These are phyloP conservation scores for Lasioglossum zephyrum DNA, from an alignment of 2,888 invertebrate genomes.

Conservation along the genomic window DNA sequence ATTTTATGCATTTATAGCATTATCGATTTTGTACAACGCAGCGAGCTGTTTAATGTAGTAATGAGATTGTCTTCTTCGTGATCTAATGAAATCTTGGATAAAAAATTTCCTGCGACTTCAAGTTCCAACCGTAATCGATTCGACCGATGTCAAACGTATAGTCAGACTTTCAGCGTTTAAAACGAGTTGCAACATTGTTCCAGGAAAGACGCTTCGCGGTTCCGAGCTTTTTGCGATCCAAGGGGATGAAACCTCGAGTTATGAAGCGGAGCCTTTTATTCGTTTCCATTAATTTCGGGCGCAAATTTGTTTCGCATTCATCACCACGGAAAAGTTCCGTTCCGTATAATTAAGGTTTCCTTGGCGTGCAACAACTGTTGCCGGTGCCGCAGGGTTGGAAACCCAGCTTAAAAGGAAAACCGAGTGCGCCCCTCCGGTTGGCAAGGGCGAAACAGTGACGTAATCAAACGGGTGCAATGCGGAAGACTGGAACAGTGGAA, in stretches of 20 bases:
- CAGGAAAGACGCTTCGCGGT: not conserved
- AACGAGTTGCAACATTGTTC: not conserved
- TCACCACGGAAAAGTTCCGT: constrained; percentile 20
- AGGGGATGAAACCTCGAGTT: not conserved
- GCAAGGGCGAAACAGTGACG: constrained; percentile 64
- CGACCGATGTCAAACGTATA: too few relatives aligned
- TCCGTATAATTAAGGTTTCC: constrained; percentile 35
- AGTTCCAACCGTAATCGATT: not conserved
- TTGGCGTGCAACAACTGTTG: constrained; percentile 33
- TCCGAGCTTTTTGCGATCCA: not conserved
- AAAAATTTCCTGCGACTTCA: not conserved
- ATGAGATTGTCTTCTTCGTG: not conserved
- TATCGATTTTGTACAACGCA: not conserved
- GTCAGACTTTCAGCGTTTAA: not conserved
- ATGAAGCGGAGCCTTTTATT: not conserved
- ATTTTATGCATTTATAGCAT: not conserved
- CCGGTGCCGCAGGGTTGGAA: constrained; percentile 21
- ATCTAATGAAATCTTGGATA: not conserved
- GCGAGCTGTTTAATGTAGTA: not conserved
- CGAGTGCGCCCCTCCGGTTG: constrained; percentile 33
- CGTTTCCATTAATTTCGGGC: constrained; percentile 28
- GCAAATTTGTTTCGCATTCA: constrained; percentile 22
- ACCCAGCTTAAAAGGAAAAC: constrained; percentile 44
- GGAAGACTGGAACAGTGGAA: constrained; percentile 41
- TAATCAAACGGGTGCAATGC: constrained; percentile 69